A percentile compares a stretch with the other conserved stretches of the same genome.
Evolutionary conservation across 2,888 invertebrate species (phyloP).

Genomic region (Clanis bilineata): DNA sequence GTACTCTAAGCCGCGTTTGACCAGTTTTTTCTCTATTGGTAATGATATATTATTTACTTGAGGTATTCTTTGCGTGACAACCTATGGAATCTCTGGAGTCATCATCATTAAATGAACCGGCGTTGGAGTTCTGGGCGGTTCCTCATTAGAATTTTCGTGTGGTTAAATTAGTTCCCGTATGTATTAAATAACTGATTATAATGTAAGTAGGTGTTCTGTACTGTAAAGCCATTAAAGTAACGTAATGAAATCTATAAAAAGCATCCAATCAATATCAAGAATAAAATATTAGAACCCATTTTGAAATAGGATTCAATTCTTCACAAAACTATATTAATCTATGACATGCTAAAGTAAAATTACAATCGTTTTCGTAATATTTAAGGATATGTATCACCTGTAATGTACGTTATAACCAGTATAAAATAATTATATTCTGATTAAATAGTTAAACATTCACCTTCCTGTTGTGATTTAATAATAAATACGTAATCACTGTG

Average conservation of each 20-base stretch:
- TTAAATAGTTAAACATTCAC: neutral
- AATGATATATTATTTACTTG: slow-evolving; percentile 64
- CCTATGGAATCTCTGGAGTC: slow-evolving; percentile 52
- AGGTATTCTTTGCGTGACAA: slow-evolving; percentile 64
- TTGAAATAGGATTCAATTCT: too few relatives aligned
- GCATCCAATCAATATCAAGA: too few relatives aligned
- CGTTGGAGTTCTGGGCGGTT: slow-evolving; percentile 31
- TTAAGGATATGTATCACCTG: too few relatives aligned
- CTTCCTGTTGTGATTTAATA: neutral
- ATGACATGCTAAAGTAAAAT: too few relatives aligned
- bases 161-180: slow-evolving; percentile 34
- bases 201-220: neutral
- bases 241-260: too few relatives aligned
- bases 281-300: too few relatives aligned
- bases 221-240: neutral
- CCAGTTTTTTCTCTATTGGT: slow-evolving; percentile 25
- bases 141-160: slow-evolving; percentile 49
- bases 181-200: slow-evolving; percentile 4
- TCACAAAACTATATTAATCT: too few relatives aligned
- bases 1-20: neutral
- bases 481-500: neutral
- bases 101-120: slow-evolving; percentile 61
- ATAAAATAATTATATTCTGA: neutral
- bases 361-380: too few relatives aligned
- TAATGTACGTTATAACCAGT: too few relatives aligned